Percentiles rank a stretch among this genome's conserved stretches.
These are phyloP conservation scores for Scolanthus callimorphus DNA, from an alignment of 92 coral and sea anemone genomes.

Conservation along the genomic window DNA sequence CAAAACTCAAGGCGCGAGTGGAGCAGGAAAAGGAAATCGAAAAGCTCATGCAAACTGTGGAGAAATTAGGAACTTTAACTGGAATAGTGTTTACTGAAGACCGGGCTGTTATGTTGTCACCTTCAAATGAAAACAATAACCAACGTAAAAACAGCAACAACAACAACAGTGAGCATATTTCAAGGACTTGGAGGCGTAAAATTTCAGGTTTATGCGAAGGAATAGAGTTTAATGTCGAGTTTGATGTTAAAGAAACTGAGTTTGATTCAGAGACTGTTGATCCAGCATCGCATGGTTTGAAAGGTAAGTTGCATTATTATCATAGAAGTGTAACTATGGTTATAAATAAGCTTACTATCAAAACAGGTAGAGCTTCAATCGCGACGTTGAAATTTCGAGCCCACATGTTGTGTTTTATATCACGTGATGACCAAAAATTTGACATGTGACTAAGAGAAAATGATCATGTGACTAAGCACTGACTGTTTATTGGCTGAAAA, in stretches of 20 bases:
- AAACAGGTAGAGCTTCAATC: too few relatives aligned
- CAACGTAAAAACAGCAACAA: too few relatives aligned
- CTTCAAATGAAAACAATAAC: background rate
- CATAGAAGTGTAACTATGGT: too few relatives aligned
- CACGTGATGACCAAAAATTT: too few relatives aligned
- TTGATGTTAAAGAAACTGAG: conserved; percentile 60
- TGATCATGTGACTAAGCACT: too few relatives aligned
- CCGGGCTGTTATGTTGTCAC: conserved; percentile 19
- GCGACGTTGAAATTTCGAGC: too few relatives aligned
- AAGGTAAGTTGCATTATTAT: background rate
- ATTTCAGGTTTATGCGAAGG: conserved; percentile 67
- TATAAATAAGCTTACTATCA: too few relatives aligned
- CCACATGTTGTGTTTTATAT: too few relatives aligned
- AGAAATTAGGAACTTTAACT: conserved; percentile 48
- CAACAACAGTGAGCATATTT: conserved; percentile 8
- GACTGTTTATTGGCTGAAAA: too few relatives aligned
- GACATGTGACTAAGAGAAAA: too few relatives aligned
- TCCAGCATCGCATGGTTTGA: too few relatives aligned
- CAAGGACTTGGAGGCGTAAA: conserved; percentile 49
- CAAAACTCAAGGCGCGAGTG: background rate
- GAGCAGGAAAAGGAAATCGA: conserved; percentile 31
- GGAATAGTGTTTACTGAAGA: conserved; percentile 53
- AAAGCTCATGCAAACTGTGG: conserved; percentile 23
- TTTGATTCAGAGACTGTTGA: conserved; percentile 8
- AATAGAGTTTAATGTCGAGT: conserved; percentile 61